phyloP scores from a whole-genome alignment of 2,888 invertebrate genomes.

The Steinernema scapterisci region DNA sequence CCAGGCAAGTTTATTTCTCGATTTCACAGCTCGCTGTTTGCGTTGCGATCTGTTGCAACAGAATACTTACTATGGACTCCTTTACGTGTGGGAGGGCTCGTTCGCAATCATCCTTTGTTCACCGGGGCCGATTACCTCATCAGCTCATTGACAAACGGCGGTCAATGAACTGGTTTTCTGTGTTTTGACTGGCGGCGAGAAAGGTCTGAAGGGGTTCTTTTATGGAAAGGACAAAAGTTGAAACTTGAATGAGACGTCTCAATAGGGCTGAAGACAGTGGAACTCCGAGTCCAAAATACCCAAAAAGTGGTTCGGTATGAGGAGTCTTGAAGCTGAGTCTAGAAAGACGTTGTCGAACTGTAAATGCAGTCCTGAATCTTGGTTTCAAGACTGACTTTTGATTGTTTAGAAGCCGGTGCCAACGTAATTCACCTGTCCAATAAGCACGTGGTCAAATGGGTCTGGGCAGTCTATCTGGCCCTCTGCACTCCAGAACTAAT shows the following conservation, averaged over 20 bases:
- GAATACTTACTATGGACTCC: neutral
- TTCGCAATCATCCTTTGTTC: neutral
- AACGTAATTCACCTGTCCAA: conserved; percentile 62
- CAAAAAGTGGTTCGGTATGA: too few species aligned
- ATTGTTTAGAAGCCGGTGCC: conserved; percentile 52
- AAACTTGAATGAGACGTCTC: too few species aligned
- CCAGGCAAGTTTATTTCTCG: conserved; percentile 50
- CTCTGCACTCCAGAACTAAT: conserved; percentile 68
- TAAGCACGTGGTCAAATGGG: conserved; percentile 67
- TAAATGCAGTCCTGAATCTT: too few species aligned
- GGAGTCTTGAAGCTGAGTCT: too few species aligned
- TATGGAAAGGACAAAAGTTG: too few species aligned
- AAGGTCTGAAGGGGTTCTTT: too few species aligned
- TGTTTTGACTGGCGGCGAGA: too few species aligned
- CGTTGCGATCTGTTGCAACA: too few species aligned
- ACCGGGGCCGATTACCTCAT: conserved; percentile 5
- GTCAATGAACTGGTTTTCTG: neutral
- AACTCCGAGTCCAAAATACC: too few species aligned
- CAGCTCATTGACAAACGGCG: neutral
- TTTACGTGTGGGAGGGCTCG: neutral
- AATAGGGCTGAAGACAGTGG: too few species aligned
- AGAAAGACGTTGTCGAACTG: too few species aligned
- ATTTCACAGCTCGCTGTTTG: neutral
- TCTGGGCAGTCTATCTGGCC: conserved; percentile 69
- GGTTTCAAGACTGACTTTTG: neutral